These are phyloP conservation scores for Seriola aureovittata DNA, from an alignment of 2,113 vertebrate species.

Conservation along the genomic window DNA sequence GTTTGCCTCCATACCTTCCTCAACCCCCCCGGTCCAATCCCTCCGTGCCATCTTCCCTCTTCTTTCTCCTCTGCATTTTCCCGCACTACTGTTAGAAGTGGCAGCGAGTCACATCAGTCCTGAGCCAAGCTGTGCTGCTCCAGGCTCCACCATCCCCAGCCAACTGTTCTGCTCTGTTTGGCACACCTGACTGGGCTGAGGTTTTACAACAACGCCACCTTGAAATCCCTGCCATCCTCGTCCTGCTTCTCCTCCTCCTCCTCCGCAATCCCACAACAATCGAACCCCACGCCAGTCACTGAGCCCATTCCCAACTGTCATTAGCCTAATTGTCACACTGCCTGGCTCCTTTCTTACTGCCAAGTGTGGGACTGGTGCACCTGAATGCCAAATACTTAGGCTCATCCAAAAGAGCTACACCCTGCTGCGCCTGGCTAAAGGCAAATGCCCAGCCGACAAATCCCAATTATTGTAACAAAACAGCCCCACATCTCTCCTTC, in stretches of 20 bases:
- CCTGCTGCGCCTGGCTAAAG: slow-evolving; percentile 34
- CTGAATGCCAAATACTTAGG: slow-evolving; percentile 48
- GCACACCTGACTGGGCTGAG: slow-evolving; percentile 63
- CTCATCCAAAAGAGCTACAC: slow-evolving; percentile 48
- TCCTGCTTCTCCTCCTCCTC: slow-evolving; percentile 30
- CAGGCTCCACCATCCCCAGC: slow-evolving; percentile 40
- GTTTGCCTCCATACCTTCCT: slow-evolving; percentile 20
- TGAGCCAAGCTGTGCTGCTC: slow-evolving; percentile 44
- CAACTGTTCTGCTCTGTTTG: slow-evolving; percentile 77
- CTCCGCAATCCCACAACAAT: slow-evolving; percentile 46
- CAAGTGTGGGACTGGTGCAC: slow-evolving; percentile 46
- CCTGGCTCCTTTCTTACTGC: slow-evolving; percentile 46
- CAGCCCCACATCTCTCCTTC: slow-evolving; percentile 19
- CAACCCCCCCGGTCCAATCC: slow-evolving; percentile 40
- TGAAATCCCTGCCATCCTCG: slow-evolving; percentile 25
- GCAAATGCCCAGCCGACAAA: slow-evolving; percentile 29
- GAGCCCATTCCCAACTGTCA: slow-evolving; percentile 59
- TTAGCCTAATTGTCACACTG: slow-evolving; percentile 70
- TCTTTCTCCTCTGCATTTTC: slow-evolving; percentile 31
- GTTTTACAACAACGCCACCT: slow-evolving; percentile 41
- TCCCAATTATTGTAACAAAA: slow-evolving; percentile 60
- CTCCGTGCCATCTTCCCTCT: not conserved
- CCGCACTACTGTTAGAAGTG: slow-evolving; percentile 40
- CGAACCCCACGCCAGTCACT: slow-evolving; percentile 42
- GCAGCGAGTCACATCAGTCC: slow-evolving; percentile 67